phyloP scores from a whole-genome alignment of 1,140 invertebrate genomes.

The Polyergus mexicanus region DNA sequence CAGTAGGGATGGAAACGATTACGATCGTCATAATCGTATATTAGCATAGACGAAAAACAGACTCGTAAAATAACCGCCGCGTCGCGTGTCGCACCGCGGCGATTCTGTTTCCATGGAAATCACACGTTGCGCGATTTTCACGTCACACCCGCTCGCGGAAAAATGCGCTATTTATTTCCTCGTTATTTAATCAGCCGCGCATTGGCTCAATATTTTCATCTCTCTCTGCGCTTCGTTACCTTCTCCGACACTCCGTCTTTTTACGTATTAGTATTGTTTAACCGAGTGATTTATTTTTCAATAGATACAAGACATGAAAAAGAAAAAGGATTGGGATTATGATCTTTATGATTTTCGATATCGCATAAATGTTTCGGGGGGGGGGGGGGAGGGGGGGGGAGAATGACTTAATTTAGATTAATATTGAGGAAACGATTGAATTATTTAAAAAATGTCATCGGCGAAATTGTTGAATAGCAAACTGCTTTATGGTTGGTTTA shows the following conservation, averaged over 20 bases:
- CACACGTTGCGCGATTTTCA: slow-evolving; percentile 68
- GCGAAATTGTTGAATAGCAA: slow-evolving; percentile 20
- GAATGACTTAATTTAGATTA: not conserved
- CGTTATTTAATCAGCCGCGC: slow-evolving; percentile 53
- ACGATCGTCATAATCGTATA: slow-evolving; percentile 75
- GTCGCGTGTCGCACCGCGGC: slow-evolving; percentile 26
- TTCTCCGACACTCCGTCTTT: not conserved
- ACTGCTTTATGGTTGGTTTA: slow-evolving; percentile 27
- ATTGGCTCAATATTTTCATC: slow-evolving; percentile 36
- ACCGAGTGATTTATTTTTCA: not conserved
- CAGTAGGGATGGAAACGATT: slow-evolving; percentile 61
- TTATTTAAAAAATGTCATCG: not conserved
- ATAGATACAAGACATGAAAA: not conserved
- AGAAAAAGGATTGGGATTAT: not conserved
- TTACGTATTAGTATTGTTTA: not conserved
- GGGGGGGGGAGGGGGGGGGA: too few relatives aligned
- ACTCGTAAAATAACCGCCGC: slow-evolving; percentile 72
- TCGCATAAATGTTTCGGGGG: not conserved
- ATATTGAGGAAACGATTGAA: not conserved
- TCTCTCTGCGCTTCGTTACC: not conserved
- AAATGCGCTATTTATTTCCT: slow-evolving; percentile 56
- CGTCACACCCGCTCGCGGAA: slow-evolving; percentile 42
- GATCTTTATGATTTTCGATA: not conserved
- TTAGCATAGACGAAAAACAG: slow-evolving; percentile 80
- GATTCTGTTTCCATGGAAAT: slow-evolving; percentile 74